Percentiles rank a stretch among this genome's conserved stretches.
Evolutionary conservation across 2,113 vertebrate species (phyloP).

Genomic region (Echinops telfairi): DNA sequence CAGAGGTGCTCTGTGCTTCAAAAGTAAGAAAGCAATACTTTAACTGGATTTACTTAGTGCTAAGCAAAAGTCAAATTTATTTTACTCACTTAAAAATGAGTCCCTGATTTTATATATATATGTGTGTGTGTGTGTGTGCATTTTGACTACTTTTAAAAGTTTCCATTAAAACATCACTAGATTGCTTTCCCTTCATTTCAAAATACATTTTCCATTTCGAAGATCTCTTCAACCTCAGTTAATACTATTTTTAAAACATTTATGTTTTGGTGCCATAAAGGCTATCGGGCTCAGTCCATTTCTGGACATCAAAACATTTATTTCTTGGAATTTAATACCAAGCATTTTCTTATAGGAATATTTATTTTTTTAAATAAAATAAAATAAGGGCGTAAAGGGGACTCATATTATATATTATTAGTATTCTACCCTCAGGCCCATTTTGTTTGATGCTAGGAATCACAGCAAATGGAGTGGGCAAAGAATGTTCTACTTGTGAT

Average conservation of each 20-base stretch:
- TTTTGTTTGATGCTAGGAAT: background rate
- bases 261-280: background rate
- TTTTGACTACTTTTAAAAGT: conserved; percentile 50
- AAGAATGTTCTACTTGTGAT: background rate
- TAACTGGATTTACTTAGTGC: conserved; percentile 40
- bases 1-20: background rate
- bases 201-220: conserved; percentile 9
- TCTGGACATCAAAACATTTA: background rate
- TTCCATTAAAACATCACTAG: conserved; percentile 34
- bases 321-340: conserved; percentile 2
- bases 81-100: conserved; percentile 44
- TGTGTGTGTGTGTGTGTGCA: no score
- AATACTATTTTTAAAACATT: conserved; percentile 49
- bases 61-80: conserved; percentile 36
- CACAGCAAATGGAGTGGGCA: background rate
- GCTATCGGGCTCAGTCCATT: background rate
- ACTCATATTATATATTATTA: background rate
- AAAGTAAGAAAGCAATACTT: conserved; percentile 32
- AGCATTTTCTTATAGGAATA: background rate
- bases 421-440: background rate
- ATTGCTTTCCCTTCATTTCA: background rate
- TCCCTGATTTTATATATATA: background rate
- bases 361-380: background rate
- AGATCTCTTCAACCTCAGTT: conserved; percentile 11
- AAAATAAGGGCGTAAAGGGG: conserved; percentile 19